Evolutionary conservation across 2,113 vertebrate genomes (phyloP), one percentile per base, ranked within the genome.

Genomic region (Cyprinus carpio): DNA sequence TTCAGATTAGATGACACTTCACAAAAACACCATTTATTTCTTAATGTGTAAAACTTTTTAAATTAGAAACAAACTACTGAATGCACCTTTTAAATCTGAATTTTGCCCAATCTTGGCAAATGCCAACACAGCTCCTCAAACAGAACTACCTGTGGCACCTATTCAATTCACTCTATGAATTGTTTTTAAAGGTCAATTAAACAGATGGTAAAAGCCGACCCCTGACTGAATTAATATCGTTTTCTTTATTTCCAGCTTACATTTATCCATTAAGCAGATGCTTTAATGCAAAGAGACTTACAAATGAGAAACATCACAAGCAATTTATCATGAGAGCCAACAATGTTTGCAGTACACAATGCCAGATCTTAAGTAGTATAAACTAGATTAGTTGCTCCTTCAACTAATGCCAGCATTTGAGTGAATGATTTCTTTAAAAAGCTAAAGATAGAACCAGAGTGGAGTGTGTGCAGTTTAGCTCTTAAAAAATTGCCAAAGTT

Each of bases 191-290:
- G n/a, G n/a, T n/a, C n/a, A n/a, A n/a, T n/a, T n/a, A 64, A 64
- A 64, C 1, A 0, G n/a, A 64, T 64, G 9, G 60, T 3, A 5
- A 62, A 64, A 40, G 67, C 67, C 7, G 9, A 37, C 34, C 43
- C 6, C 71, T 25, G 71, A 75, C 71, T 46, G n/a, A 74, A 13
- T 74, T 5, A 43, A 46, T 25, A 7, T 12, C 0, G 20, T 13
- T 75, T 75, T 46, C n/a, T 75, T 75, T 1, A 40, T 23, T 11
- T 23, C 34, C 34, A 37, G n/a, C n/a, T 27, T 54, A 76, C 46
- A 54, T 76, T 54, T 76, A 54, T 76, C 31, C 46, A 54, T 76
- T 76, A 31, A 29, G 75, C 27, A 76, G 75, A 76, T 29, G 75
- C 25, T 76, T 76, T 76, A 31, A 76, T 54, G 43, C 46, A 54